Conservation (phyloP, 2,888 invertebrate genomes). For the Caenorhabditis doughertyi region DNA sequence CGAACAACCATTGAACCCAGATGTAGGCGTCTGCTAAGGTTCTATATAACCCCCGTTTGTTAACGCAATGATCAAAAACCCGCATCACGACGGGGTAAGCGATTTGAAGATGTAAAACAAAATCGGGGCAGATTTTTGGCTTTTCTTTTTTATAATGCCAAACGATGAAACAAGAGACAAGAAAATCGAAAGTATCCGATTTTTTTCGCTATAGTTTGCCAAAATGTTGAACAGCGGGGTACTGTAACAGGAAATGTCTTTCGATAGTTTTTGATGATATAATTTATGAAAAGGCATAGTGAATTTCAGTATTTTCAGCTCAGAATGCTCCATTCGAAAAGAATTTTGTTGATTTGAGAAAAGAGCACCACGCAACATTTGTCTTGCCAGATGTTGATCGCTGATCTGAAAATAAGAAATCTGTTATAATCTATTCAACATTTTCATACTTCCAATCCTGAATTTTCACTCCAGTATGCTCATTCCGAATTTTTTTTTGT, state of each 20-base stretch:
- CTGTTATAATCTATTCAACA: no score
- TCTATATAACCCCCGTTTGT: neutral
- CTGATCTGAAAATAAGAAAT: no score
- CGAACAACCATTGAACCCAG: slow-evolving; percentile 32
- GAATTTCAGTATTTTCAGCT: no score
- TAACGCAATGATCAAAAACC: slow-evolving; percentile 45
- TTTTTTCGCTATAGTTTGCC: slow-evolving; percentile 6
- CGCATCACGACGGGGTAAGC: slow-evolving; percentile 10
- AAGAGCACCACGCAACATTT: no score
- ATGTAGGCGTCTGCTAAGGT: slow-evolving; percentile 22
- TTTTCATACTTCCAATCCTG: no score
- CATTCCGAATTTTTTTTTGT: neutral
- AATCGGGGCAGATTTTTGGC: slow-evolving; percentile 37
- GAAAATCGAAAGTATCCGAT: neutral
- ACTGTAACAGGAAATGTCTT: neutral
- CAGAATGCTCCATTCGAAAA: no score
- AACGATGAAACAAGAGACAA: slow-evolving; percentile 60
- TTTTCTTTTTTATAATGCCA: slow-evolving; percentile 16
- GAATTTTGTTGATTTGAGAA: no score
- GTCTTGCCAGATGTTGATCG: no score
- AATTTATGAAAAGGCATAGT: no score
- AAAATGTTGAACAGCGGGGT: neutral
- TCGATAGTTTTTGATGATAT: neutral
- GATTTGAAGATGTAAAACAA: slow-evolving; percentile 17
- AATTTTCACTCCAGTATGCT: no score